Base-by-base conservation (phyloP, 2,888 invertebrate genomes). In the Cactoblastis cactorum region DNA sequence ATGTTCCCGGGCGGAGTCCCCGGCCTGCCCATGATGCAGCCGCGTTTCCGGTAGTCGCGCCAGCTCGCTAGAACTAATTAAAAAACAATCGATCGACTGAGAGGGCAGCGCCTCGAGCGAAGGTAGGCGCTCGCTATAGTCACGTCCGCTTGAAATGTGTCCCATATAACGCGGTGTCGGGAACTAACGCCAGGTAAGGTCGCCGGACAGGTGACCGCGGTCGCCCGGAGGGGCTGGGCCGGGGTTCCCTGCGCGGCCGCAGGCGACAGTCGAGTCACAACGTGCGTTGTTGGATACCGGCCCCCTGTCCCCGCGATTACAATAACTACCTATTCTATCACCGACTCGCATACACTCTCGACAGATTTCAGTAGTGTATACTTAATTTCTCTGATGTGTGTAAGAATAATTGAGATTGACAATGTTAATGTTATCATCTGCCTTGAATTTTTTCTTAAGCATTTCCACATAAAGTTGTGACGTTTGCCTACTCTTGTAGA, bases 41-140 rank as follows among this genome's bases (percentile, higher is more conserved):
- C 95, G 65, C 94, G 96, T 86, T 96, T 93, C 92, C 95, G 96
- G 92, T 96, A 95, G 95, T 83, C 73, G 72, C 73, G 71, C 78
- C 53, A 28, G 9, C 5, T 4, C 28, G 28, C 28, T 6, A 28
- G n/a, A n/a, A n/a, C n/a, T n/a, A n/a, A n/a, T n/a, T n/a, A n/a
- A n/a, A n/a, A n/a, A n/a, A n/a, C n/a, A n/a, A 2, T 9, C 22
- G 22, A 4, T 22, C 6, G 22, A 22, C 22, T 4, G 22, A 22
- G 8, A 28, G 8, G 3, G 4, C 8, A 9, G 9, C 3, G 28
- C 4, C n/a, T n/a, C n/a, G 28, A 57, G 63, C 69, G 67, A 63
- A 74, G 77, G 75, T 75, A 76, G 70, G 76, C 77, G 75, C 69
- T 65, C 71, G 63, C 56, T 61, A 2, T 28, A 28, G 28, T 28